These are phyloP conservation scores for Smutsia temminckii DNA, from an alignment of 2,797 vertebrate genomes.

Conservation along the genomic window DNA sequence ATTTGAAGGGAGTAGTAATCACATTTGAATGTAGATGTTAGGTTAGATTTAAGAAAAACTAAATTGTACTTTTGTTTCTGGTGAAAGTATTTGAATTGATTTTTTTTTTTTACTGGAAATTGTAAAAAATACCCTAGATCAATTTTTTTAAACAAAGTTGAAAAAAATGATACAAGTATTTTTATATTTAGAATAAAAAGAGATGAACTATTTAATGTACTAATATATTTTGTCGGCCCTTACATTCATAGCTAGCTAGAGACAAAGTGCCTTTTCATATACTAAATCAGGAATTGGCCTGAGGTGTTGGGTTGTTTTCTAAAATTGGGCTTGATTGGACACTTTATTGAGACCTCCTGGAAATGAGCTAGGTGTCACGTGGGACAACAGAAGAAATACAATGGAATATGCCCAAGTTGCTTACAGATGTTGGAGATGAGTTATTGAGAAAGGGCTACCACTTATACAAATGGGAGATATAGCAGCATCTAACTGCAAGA, in stretches of 20 bases:
- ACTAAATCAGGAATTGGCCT: background rate
- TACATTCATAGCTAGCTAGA: background rate
- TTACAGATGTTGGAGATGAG: background rate
- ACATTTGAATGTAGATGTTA: background rate
- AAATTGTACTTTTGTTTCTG: background rate
- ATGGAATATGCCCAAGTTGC: background rate
- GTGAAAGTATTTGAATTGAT: background rate
- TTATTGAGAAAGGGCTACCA: background rate
- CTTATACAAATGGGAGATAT: background rate
- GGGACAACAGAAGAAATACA: background rate
- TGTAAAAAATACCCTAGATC: background rate
- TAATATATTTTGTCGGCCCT: background rate
- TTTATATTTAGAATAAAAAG: background rate
- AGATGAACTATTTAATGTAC: background rate
- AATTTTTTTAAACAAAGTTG: slow-evolving; percentile 3
- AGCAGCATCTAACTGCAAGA: background rate
- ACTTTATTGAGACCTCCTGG: background rate
- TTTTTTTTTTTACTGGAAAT: slow-evolving; percentile 23
- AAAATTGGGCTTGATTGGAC: background rate
- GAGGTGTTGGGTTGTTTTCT: slow-evolving; percentile 18
- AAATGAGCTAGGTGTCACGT: background rate
- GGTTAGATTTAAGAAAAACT: slow-evolving; percentile 26
- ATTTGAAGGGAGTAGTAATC: slow-evolving; percentile 12
- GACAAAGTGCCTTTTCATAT: background rate
- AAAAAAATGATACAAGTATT: background rate